Evolutionary conservation across 1,140 invertebrate genomes (phyloP).

Genomic region (Diploscapter pachys): DNA sequence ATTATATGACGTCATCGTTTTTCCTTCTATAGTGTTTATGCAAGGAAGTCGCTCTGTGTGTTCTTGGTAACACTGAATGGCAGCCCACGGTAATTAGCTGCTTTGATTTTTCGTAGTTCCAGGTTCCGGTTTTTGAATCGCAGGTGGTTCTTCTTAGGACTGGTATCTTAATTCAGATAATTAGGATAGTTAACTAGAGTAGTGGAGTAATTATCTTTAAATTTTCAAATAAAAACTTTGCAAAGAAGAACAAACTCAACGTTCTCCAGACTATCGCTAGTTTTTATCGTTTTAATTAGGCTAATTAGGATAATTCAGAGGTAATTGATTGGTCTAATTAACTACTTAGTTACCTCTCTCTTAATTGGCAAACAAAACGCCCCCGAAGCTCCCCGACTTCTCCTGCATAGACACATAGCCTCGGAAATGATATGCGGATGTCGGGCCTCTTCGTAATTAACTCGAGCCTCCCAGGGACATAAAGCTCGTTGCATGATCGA

Average conservation of each 20-base stretch:
- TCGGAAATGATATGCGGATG: constrained; percentile 25
- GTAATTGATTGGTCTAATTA: no score
- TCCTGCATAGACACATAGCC: constrained; percentile 22
- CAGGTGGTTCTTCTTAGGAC: constrained; percentile 21
- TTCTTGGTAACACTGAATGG: constrained; percentile 26
- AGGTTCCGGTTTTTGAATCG: constrained; percentile 18
- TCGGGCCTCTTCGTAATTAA: constrained; percentile 25
- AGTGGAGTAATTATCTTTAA: no score
- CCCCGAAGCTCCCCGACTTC: constrained; percentile 26
- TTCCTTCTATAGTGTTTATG: constrained; percentile 3
- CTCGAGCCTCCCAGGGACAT: constrained; percentile 30
- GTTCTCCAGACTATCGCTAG: not conserved
- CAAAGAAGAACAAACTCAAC: no score
- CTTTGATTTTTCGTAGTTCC: constrained; percentile 13
- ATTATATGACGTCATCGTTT: no score
- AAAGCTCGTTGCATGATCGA: constrained; percentile 26
- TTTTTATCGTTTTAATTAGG: not conserved
- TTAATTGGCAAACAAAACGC: constrained; percentile 30
- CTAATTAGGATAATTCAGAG: not conserved
- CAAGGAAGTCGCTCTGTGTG: constrained; percentile 18
- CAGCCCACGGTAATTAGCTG: constrained; percentile 27
- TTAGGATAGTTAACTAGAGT: no score
- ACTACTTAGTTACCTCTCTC: constrained; percentile 2
- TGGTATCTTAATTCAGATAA: not conserved
- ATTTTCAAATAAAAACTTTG: no score